Percentiles rank a stretch among this genome's conserved stretches.
phyloP scores from a whole-genome alignment of 2,113 vertebrate genomes.

The Rhizomys pruinosus region DNA sequence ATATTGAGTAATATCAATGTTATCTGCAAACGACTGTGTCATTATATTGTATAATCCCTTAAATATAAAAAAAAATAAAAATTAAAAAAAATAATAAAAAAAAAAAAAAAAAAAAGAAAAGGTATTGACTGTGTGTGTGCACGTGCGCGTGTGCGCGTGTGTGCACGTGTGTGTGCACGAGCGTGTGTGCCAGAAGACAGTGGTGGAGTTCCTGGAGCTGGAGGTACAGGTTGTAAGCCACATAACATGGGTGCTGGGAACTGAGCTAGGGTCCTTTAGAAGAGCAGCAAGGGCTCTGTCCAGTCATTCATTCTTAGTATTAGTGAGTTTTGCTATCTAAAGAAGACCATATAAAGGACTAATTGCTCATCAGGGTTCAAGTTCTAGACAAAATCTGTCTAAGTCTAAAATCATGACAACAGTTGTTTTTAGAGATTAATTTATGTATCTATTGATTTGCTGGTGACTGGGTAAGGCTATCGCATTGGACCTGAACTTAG shows the following conservation, averaged over 20 bases:
- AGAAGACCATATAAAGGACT: background rate
- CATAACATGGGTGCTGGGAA: background rate
- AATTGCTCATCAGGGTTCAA: background rate
- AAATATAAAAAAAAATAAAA: no score
- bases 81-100: no score
- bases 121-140: no score
- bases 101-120: no score
- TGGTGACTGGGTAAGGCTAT: background rate
- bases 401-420: background rate
- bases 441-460: slow-evolving; percentile 6
- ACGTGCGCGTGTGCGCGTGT: no score
- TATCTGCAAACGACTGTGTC: no score
- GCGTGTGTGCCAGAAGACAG: background rate
- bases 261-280: background rate
- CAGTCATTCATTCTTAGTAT: background rate
- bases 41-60: no score
- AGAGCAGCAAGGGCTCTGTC: background rate
- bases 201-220: background rate
- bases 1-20: no score
- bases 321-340: slow-evolving; percentile 28
- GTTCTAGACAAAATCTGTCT: background rate
- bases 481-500: background rate
- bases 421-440: slow-evolving; percentile 11
- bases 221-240: no score
- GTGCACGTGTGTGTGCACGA: no score